phyloP scores from a whole-genome alignment of 1,140 invertebrate genomes.

The Scaptomyza graminum region DNA sequence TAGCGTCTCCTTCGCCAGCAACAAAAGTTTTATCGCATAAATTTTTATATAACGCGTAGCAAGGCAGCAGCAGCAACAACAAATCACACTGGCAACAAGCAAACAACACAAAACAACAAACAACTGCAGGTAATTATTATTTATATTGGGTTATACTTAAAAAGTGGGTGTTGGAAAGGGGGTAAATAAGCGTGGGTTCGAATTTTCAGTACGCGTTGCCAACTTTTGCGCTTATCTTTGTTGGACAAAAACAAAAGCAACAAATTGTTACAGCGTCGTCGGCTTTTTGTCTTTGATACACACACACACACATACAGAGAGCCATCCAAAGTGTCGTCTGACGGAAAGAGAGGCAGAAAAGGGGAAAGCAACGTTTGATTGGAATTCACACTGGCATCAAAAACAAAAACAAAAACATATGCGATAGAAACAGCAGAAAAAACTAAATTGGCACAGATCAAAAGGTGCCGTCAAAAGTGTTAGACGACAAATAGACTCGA shows the following conservation, averaged over 20 bases:
- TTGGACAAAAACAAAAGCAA: slow-evolving; percentile 34
- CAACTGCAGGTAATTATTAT: slow-evolving; percentile 51
- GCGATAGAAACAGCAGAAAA: slow-evolving; percentile 4
- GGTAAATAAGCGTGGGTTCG: not conserved
- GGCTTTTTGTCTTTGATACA: slow-evolving; percentile 47
- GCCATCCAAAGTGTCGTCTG: slow-evolving; percentile 13
- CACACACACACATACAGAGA: not conserved
- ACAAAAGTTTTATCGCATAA: slow-evolving; percentile 44
- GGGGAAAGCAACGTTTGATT: slow-evolving; percentile 37
- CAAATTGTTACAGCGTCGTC: slow-evolving; percentile 53
- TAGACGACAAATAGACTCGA: slow-evolving; percentile 43
- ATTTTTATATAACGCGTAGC: slow-evolving; percentile 37
- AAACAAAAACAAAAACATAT: slow-evolving; percentile 11
- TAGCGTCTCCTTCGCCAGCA: not conserved
- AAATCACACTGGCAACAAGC: slow-evolving; percentile 18
- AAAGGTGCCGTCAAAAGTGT: slow-evolving; percentile 51
- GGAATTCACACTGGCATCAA: slow-evolving; percentile 39
- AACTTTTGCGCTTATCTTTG: slow-evolving; percentile 49
- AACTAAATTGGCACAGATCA: slow-evolving; percentile 53
- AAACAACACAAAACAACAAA: slow-evolving; percentile 1
- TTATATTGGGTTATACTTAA: slow-evolving; percentile 26
- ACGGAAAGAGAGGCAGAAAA: not conserved
- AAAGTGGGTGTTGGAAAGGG: not conserved
- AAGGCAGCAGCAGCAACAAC: slow-evolving; percentile 18
- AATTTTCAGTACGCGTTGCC: slow-evolving; percentile 31